phyloP scores from a whole-genome alignment of 2,888 invertebrate species.

The Amphipoea lucens region DNA sequence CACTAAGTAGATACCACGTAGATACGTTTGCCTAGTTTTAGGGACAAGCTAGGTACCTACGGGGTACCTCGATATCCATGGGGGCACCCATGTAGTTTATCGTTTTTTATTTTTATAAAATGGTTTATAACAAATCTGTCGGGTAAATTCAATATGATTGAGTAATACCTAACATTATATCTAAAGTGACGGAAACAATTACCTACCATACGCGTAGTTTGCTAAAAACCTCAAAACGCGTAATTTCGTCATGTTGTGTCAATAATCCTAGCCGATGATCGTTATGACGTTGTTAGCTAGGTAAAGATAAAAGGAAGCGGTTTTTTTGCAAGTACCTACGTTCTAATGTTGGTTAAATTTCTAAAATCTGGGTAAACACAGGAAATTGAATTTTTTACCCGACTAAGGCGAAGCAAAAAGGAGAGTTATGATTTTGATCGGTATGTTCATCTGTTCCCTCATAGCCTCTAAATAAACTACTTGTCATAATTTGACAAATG shows the following conservation, averaged over 20 bases:
- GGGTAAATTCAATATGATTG: conserved; percentile 55
- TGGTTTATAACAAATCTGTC: conserved; percentile 21
- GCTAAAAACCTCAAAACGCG: conserved; percentile 67
- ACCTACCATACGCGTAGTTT: conserved; percentile 58
- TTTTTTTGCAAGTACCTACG: conserved; percentile 24
- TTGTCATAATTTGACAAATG: too few relatives aligned
- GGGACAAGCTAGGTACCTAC: too few relatives aligned
- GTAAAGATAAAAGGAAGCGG: conserved; percentile 36
- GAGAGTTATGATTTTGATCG: too few relatives aligned
- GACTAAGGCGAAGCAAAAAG: too few relatives aligned
- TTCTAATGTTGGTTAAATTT: conserved; percentile 41
- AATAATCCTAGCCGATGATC: conserved; percentile 39
- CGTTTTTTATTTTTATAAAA: neutral
- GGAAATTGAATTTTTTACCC: conserved; percentile 3
- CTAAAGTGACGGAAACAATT: conserved; percentile 72
- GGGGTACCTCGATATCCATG: too few relatives aligned
- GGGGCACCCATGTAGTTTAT: too few relatives aligned
- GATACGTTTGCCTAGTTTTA: neutral
- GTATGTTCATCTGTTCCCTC: too few relatives aligned
- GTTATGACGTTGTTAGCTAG: conserved; percentile 13
- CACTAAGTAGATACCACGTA: neutral
- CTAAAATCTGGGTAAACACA: conserved; percentile 13
- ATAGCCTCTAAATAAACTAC: too few relatives aligned
- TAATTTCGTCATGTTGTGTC: conserved; percentile 62
- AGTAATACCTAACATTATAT: conserved; percentile 65